Evolutionary conservation across 2,113 vertebrate genomes (phyloP).

Genomic region (Eulacestoma nigropectus): DNA sequence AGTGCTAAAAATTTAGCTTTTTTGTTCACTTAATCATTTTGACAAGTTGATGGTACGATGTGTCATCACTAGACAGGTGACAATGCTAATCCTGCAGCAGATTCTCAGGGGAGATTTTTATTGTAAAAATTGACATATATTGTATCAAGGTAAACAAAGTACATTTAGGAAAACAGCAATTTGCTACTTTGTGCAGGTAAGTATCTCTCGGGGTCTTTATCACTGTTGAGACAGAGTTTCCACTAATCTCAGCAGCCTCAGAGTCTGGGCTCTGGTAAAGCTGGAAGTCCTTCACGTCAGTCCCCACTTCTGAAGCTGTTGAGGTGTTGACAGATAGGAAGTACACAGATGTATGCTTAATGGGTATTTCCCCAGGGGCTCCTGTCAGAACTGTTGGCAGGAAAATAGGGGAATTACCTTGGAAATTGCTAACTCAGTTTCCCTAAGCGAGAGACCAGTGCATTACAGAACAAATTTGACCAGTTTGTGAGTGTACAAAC

Average conservation of each 20-base stretch:
- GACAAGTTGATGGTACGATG: conserved; percentile 36
- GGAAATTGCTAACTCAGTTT: conserved; percentile 29
- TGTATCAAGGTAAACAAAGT: conserved; percentile 31
- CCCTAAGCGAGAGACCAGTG: background rate
- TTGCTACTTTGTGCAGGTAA: background rate
- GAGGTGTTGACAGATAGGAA: conserved; percentile 23
- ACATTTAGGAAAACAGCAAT: conserved; percentile 1
- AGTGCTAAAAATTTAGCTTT: conserved; percentile 28
- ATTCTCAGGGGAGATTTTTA: conserved; percentile 43
- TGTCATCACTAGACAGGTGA: conserved; percentile 47
- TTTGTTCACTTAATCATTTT: conserved; percentile 55
- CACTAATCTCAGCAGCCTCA: background rate
- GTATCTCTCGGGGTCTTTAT: background rate
- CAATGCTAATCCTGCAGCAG: conserved; percentile 47
- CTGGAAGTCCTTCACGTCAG: background rate
- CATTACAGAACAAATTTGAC: background rate
- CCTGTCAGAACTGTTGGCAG: background rate
- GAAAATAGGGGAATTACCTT: conserved; percentile 12
- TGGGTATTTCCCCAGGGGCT: background rate
- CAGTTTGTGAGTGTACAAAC: background rate
- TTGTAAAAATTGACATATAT: conserved; percentile 39
- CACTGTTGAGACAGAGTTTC: background rate
- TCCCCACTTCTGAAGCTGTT: background rate
- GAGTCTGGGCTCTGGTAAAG: background rate
- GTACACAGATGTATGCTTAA: conserved; percentile 48